phyloP scores from a whole-genome alignment of 2,113 vertebrate genomes.

The Onychostoma macrolepis region DNA sequence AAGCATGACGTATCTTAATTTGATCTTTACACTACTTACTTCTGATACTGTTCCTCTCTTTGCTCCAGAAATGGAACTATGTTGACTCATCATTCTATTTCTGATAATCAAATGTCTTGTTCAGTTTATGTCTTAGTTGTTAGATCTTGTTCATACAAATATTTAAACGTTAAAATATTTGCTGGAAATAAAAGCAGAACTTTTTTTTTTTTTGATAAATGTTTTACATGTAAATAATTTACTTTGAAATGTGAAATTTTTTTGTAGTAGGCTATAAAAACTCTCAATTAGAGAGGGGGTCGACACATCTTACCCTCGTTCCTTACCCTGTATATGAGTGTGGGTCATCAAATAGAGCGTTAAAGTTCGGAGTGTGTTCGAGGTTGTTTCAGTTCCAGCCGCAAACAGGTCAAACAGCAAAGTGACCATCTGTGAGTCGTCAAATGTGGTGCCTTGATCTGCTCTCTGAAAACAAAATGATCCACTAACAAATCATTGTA shows the following conservation, averaged over 20 bases:
- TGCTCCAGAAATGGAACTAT: too few species aligned
- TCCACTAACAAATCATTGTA: not conserved
- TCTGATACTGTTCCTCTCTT: too few species aligned
- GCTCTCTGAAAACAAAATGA: not conserved
- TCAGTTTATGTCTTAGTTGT: too few species aligned
- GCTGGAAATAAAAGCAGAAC: too few species aligned
- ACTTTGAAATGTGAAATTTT: not conserved
- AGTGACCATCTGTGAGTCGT: conserved; percentile 60
- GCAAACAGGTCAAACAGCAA: conserved; percentile 67
- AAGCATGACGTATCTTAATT: too few species aligned
- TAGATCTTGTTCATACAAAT: too few species aligned
- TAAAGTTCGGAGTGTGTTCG: conserved; percentile 74
- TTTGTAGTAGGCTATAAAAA: not conserved
- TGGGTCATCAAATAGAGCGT: conserved; percentile 69
- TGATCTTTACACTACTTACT: too few species aligned
- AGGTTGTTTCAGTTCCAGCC: conserved; percentile 76
- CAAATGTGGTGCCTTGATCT: conserved; percentile 56
- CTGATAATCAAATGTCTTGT: too few species aligned
- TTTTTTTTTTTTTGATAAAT: too few species aligned
- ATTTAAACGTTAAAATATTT: too few species aligned
- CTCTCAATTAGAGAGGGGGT: not conserved
- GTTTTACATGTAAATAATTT: not conserved
- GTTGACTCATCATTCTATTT: too few species aligned
- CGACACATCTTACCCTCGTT: not conserved
- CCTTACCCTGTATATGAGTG: conserved; percentile 76